Conservation (phyloP, 2,797 vertebrate species). For the Echiichthys vipera region DNA sequence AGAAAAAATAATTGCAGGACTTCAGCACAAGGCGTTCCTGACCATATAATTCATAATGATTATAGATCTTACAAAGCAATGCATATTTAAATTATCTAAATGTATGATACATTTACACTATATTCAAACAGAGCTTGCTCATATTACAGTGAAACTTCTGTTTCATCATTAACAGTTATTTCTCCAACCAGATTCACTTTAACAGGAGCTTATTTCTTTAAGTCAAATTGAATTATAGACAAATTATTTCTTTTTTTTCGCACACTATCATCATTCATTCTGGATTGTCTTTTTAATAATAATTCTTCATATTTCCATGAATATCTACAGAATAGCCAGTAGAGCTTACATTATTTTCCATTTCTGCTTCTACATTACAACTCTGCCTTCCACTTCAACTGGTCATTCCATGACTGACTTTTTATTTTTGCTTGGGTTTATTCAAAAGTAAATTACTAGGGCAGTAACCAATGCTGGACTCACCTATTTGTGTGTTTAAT, state of each 20-base stretch:
- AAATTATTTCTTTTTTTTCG: constrained; percentile 5
- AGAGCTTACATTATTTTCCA: constrained; percentile 23
- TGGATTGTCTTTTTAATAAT: neutral
- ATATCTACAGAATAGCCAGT: constrained; percentile 11
- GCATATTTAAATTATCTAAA: constrained; percentile 12
- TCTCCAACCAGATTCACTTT: constrained; percentile 17
- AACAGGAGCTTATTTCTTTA: constrained; percentile 33
- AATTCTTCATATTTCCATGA: neutral
- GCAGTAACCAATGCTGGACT: constrained; percentile 91
- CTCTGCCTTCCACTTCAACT: constrained; percentile 54
- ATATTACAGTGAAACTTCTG: neutral
- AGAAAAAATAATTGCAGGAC: constrained; percentile 12
- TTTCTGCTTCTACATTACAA: constrained; percentile 25
- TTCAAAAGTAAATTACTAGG: constrained; percentile 83
- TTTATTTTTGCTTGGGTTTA: constrained; percentile 83
- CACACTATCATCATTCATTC: neutral
- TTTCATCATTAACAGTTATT: constrained; percentile 13
- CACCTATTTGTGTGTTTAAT: constrained; percentile 99
- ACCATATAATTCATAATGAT: constrained; percentile 4
- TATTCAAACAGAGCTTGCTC: neutral
- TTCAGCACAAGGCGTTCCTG: neutral
- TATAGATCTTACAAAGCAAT: neutral
- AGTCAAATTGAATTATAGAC: constrained; percentile 42
- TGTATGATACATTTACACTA: neutral
- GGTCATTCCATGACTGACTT: constrained; percentile 71